phyloP scores from a whole-genome alignment of 2,888 invertebrate genomes.

The Steromphala cineraria region DNA sequence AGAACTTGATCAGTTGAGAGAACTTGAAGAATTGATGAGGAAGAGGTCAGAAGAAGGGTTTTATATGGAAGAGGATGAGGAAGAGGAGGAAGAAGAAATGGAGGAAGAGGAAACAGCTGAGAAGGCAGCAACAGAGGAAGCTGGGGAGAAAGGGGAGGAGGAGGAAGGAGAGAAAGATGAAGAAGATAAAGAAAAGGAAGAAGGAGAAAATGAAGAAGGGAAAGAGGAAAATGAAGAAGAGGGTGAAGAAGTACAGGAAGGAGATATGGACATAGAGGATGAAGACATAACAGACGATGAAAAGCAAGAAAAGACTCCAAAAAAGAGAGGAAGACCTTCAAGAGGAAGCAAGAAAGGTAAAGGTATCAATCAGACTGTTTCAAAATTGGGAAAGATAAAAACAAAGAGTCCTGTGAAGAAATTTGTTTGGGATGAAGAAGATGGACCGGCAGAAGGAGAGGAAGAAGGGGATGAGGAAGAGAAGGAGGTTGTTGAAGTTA shows the following conservation, averaged over 20 bases:
- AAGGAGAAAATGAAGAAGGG: not conserved
- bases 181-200: not conserved
- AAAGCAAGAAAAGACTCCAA: not conserved
- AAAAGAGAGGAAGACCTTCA: not conserved
- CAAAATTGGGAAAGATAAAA: not conserved
- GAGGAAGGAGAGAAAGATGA: constrained; percentile 2
- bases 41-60: constrained; percentile 45
- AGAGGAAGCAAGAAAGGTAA: not conserved
- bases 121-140: constrained; percentile 38
- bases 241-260: constrained; percentile 7
- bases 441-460: not conserved
- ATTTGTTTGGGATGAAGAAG: constrained; percentile 12
- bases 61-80: constrained; percentile 43
- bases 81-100: constrained; percentile 38
- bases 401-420: constrained; percentile 16
- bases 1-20: constrained; percentile 15
- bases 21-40: constrained; percentile 31
- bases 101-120: not conserved
- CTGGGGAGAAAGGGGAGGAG: constrained; percentile 22
- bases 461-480: too few species aligned
- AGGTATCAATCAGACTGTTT: not conserved
- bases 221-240: not conserved
- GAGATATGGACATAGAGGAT: not conserved
- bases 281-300: not conserved
- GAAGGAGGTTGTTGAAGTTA: not conserved